phyloP scores from a whole-genome alignment of 2,113 vertebrate genomes.

The Pithys albifrons region DNA sequence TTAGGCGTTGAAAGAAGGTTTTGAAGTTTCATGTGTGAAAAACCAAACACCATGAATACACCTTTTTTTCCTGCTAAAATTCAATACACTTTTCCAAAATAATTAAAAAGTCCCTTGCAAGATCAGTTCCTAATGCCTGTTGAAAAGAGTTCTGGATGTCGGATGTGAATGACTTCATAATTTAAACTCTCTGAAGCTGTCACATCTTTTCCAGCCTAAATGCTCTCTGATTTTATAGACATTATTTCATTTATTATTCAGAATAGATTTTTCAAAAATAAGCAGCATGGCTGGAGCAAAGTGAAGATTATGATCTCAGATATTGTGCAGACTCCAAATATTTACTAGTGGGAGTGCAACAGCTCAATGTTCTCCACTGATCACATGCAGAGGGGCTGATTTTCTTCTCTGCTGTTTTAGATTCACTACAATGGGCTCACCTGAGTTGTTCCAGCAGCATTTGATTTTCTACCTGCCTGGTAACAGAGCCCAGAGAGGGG shows the following conservation, averaged over 20 bases:
- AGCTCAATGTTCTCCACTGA: neutral
- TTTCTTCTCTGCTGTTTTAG: neutral
- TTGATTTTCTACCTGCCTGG: neutral
- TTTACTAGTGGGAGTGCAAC: neutral
- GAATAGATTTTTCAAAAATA: neutral
- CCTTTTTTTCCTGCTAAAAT: neutral
- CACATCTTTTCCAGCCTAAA: neutral
- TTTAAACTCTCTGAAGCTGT: neutral
- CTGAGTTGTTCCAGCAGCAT: neutral
- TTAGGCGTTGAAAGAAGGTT: neutral
- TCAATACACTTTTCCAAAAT: neutral
- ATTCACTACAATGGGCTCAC: accelerated
- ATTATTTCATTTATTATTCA: neutral
- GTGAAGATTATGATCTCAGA: neutral
- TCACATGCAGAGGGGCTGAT: accelerated
- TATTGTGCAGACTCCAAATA: neutral
- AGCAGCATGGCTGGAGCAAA: neutral
- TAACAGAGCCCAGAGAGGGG: neutral
- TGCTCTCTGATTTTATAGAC: neutral
- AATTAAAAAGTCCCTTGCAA: neutral
- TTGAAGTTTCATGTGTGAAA: neutral
- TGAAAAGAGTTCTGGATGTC: neutral
- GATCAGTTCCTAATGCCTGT: neutral
- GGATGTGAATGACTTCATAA: neutral
- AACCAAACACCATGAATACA: neutral